These are phyloP conservation scores for Sus scrofa DNA, from an alignment of 2,113 vertebrate species.

Conservation along the genomic window T2T-Sscrofa CM000812.6:179929001-179929500, in stretches of 20 bases:
- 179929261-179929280: not conserved
- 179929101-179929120: not conserved
- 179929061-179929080: not conserved
- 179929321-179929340: not conserved
- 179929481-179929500: not conserved
- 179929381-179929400: not conserved
- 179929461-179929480: not conserved
- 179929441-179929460: not conserved
- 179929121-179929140: not conserved
- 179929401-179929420: not conserved
- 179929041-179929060: not conserved
- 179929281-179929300: not conserved
- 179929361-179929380: not conserved
- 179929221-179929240: not conserved
- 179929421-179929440: slow-evolving; percentile 3
- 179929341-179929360: not conserved
- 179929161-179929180: not conserved
- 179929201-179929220: not conserved
- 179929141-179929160: not conserved
- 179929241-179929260: not conserved
- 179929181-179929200: not conserved
- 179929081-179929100: slow-evolving; percentile 37
- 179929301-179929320: not conserved
- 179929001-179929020: not conserved
- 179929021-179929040: not conserved